Base-by-base conservation (phyloP, 2,113 vertebrate genomes). In the Origma solitaria region DNA sequence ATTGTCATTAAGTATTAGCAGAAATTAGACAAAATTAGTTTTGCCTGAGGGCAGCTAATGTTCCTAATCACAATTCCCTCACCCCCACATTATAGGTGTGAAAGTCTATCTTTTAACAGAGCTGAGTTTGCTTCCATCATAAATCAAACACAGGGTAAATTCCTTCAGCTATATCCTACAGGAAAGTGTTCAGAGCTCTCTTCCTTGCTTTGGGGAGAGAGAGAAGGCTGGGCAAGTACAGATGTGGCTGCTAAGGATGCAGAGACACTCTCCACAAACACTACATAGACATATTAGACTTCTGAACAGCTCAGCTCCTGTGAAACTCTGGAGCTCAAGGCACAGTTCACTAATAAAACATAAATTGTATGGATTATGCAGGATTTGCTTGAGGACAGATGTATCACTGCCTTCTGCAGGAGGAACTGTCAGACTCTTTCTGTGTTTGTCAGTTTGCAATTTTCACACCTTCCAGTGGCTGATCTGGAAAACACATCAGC, bases 381-480 rank as follows among this genome's bases (percentile, higher is more conserved):
- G 11, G 28, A 54, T 42, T 84, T 81, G 15, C 70, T 66, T 11
- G 14, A 37, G 31, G 27, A 47, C 62, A 53, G 54, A 81, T 7
- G 5, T 28, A 47, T 60, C 57, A 10, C 51, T 60, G 42, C 14
- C 22, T 86, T 54, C 50, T 65, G 31, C 33, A 60, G 38, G 33
- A 70, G 23, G 11, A 54, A n/a, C 24, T 42, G 45, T 80, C 79
- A 92, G 21, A 64, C 6, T 11, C 44, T 45, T 30, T 22, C 66
- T 31, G 27, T 1, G 2, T 27, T 62, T 0, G 0, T 30, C 56
- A n/a, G 7, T 65, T 38, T n/a, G n/a, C 27, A 37, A n/a, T 68
- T 90, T 90, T 71, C 69, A 78, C 60, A 56, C 51, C 35, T 88
- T 72, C 53, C 40, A 40, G 24, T 10, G 60, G 68, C 54, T 66